A percentile compares a stretch with the other conserved stretches of the same genome.
Evolutionary conservation across 2,888 invertebrate species (phyloP).

Genomic region (Panopea generosa): DNA sequence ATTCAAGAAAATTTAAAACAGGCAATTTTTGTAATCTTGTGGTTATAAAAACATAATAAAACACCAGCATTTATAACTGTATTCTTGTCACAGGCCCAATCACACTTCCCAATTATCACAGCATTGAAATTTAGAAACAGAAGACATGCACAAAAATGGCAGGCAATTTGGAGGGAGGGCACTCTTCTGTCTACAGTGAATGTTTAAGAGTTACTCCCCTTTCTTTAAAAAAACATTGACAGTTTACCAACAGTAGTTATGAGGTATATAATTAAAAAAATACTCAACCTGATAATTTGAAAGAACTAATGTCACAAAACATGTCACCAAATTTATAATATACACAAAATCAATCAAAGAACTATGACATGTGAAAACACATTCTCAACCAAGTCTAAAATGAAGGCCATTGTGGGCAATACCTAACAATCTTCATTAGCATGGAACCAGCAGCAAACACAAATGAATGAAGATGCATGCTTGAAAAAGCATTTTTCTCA

Average conservation of each 20-base stretch:
- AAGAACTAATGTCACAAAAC: conserved; percentile 7
- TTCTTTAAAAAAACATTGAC: not conserved
- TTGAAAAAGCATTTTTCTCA: too few species aligned
- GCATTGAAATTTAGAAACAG: too few species aligned
- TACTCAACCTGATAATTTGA: conserved; percentile 10
- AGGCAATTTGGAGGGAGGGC: not conserved
- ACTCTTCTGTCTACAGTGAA: not conserved
- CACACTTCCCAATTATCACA: not conserved
- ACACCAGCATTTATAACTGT: too few species aligned
- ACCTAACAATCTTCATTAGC: too few species aligned
- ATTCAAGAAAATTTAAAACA: too few species aligned
- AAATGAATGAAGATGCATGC: too few species aligned
- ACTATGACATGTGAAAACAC: not conserved
- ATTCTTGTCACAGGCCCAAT: too few species aligned
- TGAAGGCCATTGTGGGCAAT: too few species aligned
- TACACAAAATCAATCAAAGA: not conserved
- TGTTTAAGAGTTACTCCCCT: conserved; percentile 2
- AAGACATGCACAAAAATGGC: too few species aligned
- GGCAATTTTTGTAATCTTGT: too few species aligned
- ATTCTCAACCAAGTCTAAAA: not conserved
- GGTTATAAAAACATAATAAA: too few species aligned
- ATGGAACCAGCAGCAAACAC: too few species aligned
- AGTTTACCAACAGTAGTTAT: conserved; percentile 7
- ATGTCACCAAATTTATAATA: not conserved
- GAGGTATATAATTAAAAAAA: conserved; percentile 16